A percentile compares a stretch with the other conserved stretches of the same genome.
These are phyloP conservation scores for Odocoileus virginianus DNA, from an alignment of 2,113 vertebrate genomes.

Conservation along the genomic window DNA sequence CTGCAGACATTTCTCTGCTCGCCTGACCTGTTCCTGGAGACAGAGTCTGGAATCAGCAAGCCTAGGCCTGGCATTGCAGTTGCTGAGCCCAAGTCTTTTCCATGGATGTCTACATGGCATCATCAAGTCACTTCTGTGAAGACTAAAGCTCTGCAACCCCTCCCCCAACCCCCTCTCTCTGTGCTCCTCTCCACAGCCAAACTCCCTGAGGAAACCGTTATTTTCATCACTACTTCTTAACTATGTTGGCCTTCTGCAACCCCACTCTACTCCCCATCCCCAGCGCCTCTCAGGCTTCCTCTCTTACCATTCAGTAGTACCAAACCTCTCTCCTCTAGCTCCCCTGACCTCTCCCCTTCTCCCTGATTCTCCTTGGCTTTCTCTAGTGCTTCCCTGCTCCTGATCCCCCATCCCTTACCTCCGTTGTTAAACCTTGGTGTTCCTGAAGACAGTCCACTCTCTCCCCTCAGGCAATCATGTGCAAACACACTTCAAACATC, in stretches of 20 bases:
- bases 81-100: neutral
- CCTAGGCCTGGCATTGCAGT: neutral
- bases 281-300: neutral
- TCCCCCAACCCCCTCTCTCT: neutral
- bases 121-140: neutral
- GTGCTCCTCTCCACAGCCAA: neutral
- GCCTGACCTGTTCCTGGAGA: slow-evolving; percentile 65
- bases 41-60: neutral
- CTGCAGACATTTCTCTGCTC: slow-evolving; percentile 59
- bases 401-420: neutral
- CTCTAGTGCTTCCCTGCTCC: neutral
- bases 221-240: neutral
- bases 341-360: neutral
- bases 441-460: neutral
- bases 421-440: neutral
- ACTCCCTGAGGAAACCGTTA: neutral
- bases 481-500: neutral
- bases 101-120: neutral
- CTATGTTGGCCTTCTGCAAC: neutral
- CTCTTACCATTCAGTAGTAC: neutral
- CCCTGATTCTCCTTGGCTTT: neutral
- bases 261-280: neutral
- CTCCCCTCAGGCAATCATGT: neutral
- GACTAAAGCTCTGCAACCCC: neutral
- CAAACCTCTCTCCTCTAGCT: neutral